Percentiles rank a stretch among this genome's conserved stretches.
phyloP scores from a whole-genome alignment of 2,797 vertebrate species.

The Mormyrops attenuatus region DNA sequence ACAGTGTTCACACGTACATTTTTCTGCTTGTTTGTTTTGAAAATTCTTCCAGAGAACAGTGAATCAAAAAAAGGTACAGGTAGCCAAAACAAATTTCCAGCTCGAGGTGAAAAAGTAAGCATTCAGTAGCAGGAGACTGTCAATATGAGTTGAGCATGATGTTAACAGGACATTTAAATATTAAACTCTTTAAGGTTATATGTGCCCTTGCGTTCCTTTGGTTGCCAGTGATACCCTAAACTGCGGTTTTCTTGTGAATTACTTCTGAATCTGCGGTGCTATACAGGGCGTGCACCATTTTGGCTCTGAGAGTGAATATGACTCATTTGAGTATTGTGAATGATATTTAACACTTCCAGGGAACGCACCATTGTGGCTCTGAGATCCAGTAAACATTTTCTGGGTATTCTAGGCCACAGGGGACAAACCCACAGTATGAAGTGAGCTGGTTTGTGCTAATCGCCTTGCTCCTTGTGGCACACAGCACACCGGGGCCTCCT shows the following conservation, averaged over 20 bases:
- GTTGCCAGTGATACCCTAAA: background rate
- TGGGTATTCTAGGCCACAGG: background rate
- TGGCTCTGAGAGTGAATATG: background rate
- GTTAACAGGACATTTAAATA: background rate
- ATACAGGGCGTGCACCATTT: background rate
- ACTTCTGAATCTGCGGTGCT: background rate
- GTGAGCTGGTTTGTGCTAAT: background rate
- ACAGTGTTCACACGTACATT: background rate
- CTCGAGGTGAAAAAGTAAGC: background rate
- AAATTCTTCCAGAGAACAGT: background rate
- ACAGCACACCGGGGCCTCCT: constrained; percentile 35
- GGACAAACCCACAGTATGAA: background rate
- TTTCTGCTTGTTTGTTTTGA: background rate
- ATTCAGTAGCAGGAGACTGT: background rate
- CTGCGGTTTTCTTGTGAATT: background rate
- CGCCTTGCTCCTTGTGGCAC: background rate
- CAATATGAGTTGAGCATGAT: background rate
- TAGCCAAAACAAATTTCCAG: background rate
- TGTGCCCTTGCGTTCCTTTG: background rate
- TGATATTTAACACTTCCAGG: constrained; percentile 4
- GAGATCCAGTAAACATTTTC: background rate
- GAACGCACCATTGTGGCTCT: background rate
- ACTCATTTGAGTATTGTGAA: constrained; percentile 10
- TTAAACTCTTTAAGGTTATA: background rate
- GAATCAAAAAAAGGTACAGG: background rate